Percentiles rank a stretch among this genome's conserved stretches.
phyloP scores from a whole-genome alignment of 2,113 vertebrate species.

The Syngnathus scovelli region DNA sequence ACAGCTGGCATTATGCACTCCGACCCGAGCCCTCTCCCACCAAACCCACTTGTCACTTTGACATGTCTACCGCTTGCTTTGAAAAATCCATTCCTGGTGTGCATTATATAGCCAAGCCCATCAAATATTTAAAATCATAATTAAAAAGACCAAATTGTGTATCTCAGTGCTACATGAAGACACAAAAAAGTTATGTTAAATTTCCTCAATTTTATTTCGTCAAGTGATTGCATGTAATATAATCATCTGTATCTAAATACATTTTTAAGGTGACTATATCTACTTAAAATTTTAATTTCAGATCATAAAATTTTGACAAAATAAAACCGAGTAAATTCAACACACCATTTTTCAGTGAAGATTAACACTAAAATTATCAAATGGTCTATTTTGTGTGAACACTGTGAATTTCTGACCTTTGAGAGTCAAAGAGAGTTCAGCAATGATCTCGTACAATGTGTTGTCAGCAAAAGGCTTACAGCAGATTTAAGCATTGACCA shows the following conservation, averaged over 20 bases:
- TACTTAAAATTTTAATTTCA: no score
- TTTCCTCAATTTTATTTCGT: no score
- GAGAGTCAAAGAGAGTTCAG: not conserved
- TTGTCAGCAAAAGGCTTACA: not conserved
- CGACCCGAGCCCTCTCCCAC: conserved; percentile 19
- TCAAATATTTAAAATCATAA: no score
- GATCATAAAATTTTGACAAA: no score
- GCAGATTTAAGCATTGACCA: not conserved
- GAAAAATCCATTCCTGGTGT: not conserved
- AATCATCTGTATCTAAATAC: no score
- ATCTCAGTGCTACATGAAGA: not conserved
- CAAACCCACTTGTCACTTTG: not conserved
- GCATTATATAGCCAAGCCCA: not conserved
- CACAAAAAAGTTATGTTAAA: no score
- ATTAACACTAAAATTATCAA: not conserved
- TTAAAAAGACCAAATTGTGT: not conserved
- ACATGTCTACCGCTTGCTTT: not conserved
- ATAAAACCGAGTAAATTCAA: no score
- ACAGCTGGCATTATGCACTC: conserved; percentile 49
- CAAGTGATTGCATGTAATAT: no score
- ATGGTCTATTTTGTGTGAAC: not conserved
- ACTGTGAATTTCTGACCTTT: not conserved
- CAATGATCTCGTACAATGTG: not conserved
- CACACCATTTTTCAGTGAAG: no score
- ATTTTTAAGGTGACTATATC: no score